Evolutionary conservation across 2,888 invertebrate genomes (phyloP).

Genomic region (Cephus sareptanus): DNA sequence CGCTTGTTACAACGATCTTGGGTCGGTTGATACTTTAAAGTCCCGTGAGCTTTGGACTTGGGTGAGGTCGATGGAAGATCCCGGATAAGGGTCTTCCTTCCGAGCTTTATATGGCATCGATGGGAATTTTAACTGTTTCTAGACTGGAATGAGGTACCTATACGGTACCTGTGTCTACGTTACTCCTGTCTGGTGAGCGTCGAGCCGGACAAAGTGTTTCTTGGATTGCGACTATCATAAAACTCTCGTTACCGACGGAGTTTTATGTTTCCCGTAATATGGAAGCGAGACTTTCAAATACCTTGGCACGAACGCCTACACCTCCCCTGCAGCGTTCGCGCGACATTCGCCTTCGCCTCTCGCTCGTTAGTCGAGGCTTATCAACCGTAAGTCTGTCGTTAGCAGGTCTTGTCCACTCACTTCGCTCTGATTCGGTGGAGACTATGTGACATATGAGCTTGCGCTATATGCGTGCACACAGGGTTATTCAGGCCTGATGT

Average conservation of each 20-base stretch:
- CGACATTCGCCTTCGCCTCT: background rate
- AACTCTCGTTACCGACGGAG: constrained; percentile 7
- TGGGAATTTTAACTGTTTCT: background rate
- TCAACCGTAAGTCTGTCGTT: constrained; percentile 4
- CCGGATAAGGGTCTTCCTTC: background rate
- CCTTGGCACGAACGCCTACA: constrained; percentile 7
- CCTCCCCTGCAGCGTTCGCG: constrained; percentile 1
- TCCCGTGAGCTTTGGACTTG: background rate
- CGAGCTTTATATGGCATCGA: background rate
- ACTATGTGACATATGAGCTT: background rate
- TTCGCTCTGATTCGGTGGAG: constrained; percentile 32
- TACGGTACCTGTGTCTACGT: background rate
- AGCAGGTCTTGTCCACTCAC: constrained; percentile 34
- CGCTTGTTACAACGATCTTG: background rate
- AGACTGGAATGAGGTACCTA: background rate
- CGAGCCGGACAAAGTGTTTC: background rate
- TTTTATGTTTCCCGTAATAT: constrained; percentile 15
- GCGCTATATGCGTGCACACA: background rate
- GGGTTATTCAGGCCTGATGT: background rate
- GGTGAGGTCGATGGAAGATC: background rate
- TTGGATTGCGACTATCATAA: background rate
- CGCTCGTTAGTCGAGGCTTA: constrained; percentile 6
- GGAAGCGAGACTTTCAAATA: constrained; percentile 16
- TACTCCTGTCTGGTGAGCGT: background rate
- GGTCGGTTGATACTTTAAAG: background rate